Evolutionary conservation across 2,113 vertebrate genomes (phyloP).

Genomic region (Pangasianodon hypophthalmus): DNA sequence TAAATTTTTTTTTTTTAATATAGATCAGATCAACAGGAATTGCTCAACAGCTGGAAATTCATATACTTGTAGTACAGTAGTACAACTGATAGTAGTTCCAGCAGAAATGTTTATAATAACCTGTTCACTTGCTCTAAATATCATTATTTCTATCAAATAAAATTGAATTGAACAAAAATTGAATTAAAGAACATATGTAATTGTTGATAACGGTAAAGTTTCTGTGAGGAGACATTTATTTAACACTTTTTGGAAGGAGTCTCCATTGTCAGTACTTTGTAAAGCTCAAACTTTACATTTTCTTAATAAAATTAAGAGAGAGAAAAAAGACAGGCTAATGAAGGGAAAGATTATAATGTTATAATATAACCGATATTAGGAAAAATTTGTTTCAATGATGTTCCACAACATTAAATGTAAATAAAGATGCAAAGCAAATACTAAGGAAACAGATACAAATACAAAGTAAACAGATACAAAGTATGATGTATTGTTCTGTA

Average conservation of each 20-base stretch:
- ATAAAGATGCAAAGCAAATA: no score
- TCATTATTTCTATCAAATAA: background rate
- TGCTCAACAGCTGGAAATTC: background rate
- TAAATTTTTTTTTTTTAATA: background rate
- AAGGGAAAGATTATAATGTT: background rate
- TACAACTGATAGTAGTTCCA: background rate
- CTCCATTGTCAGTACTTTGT: background rate
- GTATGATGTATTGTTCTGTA: background rate
- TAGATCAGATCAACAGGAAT: background rate
- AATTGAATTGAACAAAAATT: no score
- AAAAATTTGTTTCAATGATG: background rate
- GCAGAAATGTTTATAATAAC: background rate
- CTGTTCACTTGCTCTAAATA: background rate
- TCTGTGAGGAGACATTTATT: background rate
- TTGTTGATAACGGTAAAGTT: background rate
- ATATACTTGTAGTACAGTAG: background rate
- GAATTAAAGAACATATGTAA: background rate
- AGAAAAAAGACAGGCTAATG: background rate
- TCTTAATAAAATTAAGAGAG: background rate
- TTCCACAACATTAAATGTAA: background rate
- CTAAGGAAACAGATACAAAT: background rate
- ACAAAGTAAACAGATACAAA: background rate
- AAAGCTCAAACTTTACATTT: background rate
- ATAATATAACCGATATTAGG: background rate
- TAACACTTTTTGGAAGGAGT: background rate